Conservation (phyloP, 2,113 vertebrate genomes). For the Copsychus sechellarum region DNA sequence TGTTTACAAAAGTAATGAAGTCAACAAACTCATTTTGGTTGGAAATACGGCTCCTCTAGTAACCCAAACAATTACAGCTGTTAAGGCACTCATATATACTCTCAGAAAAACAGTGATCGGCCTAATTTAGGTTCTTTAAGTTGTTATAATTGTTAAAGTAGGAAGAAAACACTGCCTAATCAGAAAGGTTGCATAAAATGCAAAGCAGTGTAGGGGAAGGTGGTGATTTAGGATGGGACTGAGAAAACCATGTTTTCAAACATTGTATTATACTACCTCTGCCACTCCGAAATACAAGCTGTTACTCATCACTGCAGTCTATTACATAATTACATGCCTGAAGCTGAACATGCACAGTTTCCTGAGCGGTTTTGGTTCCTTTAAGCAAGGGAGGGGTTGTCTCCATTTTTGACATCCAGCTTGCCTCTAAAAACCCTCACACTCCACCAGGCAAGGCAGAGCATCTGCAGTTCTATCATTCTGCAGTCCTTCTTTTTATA, state of each 20-base stretch:
- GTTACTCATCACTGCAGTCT: neutral
- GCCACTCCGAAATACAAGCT: neutral
- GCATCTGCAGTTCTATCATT: slow-evolving; percentile 24
- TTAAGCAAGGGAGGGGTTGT: neutral
- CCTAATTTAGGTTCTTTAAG: neutral
- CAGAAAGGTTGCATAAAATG: neutral
- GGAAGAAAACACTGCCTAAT: neutral
- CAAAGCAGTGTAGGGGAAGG: neutral
- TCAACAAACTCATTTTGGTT: neutral
- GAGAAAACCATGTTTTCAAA: neutral
- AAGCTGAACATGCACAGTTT: neutral
- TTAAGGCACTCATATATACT: neutral
- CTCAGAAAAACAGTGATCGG: neutral
- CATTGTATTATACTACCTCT: neutral
- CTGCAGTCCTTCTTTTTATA: slow-evolving; percentile 53
- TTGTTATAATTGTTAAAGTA: neutral
- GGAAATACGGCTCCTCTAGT: neutral
- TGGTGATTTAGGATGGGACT: neutral
- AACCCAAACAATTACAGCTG: neutral
- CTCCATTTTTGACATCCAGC: neutral
- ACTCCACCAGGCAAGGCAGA: neutral
- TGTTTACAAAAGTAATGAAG: slow-evolving; percentile 17
- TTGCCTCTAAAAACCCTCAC: slow-evolving; percentile 10
- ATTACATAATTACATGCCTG: neutral
- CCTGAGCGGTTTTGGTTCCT: neutral